Evolutionary conservation across 2,888 invertebrate species (phyloP).

Genomic region (Mermis nigrescens): DNA sequence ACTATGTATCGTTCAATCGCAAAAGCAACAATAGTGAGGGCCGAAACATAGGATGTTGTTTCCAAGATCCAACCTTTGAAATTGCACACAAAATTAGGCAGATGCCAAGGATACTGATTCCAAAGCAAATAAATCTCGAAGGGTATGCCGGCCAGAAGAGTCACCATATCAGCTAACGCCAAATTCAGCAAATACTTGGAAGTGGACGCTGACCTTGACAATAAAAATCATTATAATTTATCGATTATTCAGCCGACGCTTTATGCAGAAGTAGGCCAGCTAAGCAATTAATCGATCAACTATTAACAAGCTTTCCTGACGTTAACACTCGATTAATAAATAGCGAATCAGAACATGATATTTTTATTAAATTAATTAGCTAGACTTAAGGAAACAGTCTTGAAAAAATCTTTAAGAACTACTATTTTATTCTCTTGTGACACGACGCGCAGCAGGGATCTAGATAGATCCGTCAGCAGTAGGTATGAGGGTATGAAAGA

Average conservation of each 20-base stretch:
- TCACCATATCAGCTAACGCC: conserved; percentile 20
- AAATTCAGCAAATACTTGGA: conserved; percentile 19
- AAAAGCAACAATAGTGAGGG: conserved; percentile 20
- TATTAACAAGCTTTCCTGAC: not conserved
- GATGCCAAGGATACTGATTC: conserved; percentile 22
- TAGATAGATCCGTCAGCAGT: no score
- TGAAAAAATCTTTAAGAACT: no score
- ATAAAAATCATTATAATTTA: not conserved
- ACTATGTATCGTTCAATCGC: conserved; percentile 23
- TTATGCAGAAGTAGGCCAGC: no score
- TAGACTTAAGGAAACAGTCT: no score
- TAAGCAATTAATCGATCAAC: not conserved
- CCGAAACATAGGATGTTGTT: conserved; percentile 21
- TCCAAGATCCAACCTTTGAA: conserved; percentile 20
- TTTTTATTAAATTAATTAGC: no score
- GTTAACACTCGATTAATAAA: not conserved
- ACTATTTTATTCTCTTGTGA: no score
- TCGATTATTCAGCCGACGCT: no score
- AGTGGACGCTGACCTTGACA: not conserved
- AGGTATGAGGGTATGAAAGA: no score
- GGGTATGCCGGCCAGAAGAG: conserved; percentile 20
- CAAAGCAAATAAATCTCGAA: conserved; percentile 21
- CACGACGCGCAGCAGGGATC: no score
- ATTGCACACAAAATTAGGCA: conserved; percentile 22
- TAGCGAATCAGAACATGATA: no score